A percentile compares a stretch with the other conserved stretches of the same genome.
phyloP scores from a whole-genome alignment of 2,888 invertebrate species.

The Zhuqinia jingwanae region DNA sequence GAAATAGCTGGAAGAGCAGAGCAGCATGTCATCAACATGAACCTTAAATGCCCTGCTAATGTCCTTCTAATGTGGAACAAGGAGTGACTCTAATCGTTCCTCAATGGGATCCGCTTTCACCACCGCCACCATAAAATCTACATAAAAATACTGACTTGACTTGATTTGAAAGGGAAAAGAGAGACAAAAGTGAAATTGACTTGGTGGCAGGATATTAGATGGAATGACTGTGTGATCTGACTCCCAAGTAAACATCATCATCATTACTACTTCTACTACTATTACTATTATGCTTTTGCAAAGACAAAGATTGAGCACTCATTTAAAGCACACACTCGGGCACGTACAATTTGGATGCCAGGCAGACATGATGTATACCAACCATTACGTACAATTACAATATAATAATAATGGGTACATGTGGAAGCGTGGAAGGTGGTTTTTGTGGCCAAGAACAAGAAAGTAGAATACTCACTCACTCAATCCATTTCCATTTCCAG shows the following conservation, averaged over 20 bases:
- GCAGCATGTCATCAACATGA: conserved; percentile 67
- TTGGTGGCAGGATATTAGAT: neutral
- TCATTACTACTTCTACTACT: too few relatives aligned
- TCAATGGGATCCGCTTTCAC: conserved; percentile 54
- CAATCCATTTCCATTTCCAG: too few relatives aligned
- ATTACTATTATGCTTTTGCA: neutral
- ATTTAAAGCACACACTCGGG: conserved; percentile 40
- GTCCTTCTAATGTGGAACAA: conserved; percentile 71
- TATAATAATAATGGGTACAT: too few relatives aligned
- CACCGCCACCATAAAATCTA: neutral
- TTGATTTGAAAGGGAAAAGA: neutral
- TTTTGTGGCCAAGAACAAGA: too few relatives aligned
- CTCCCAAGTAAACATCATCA: conserved; percentile 51
- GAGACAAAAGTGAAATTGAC: conserved; percentile 49
- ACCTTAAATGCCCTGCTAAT: conserved; percentile 72
- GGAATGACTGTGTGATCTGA: conserved; percentile 41
- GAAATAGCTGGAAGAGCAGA: conserved; percentile 10
- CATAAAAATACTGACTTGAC: conserved; percentile 2
- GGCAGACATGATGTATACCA: too few relatives aligned
- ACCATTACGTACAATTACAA: too few relatives aligned
- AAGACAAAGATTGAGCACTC: conserved; percentile 50
- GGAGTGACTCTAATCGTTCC: conserved; percentile 68
- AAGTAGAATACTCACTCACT: too few relatives aligned
- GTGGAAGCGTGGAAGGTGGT: too few relatives aligned
- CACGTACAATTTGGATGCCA: neutral